Conservation (phyloP, 2,888 invertebrate genomes). For the Meteorus cinctellus region DNA sequence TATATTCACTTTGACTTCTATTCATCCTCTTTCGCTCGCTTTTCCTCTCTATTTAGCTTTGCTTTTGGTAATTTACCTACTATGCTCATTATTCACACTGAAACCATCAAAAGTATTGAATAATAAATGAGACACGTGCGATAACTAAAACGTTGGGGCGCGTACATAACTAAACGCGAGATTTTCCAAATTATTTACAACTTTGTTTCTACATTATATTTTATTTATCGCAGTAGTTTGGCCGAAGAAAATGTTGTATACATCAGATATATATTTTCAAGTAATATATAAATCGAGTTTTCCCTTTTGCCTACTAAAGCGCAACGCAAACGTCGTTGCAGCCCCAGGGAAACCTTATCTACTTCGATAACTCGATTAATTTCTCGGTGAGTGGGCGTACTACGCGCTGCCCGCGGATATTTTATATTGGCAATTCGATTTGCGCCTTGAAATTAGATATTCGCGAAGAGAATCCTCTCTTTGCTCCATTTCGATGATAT, state of each 20-base stretch:
- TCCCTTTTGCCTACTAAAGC: conserved; percentile 37
- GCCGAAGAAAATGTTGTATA: conserved; percentile 4
- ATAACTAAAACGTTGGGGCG: conserved; percentile 18
- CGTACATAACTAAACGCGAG: neutral
- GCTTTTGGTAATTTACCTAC: conserved; percentile 6
- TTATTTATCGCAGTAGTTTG: conserved; percentile 2
- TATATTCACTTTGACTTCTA: neutral
- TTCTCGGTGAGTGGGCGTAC: conserved; percentile 43
- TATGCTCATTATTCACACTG: conserved; percentile 13
- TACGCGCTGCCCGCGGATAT: conserved; percentile 39
- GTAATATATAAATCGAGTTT: conserved; percentile 24
- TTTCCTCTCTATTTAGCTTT: neutral
- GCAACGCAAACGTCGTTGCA: conserved; percentile 16
- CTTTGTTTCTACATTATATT: conserved; percentile 5
- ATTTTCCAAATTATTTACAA: conserved; percentile 32
- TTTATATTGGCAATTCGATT: conserved; percentile 47
- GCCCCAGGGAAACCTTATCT: conserved; percentile 46
- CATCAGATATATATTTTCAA: neutral
- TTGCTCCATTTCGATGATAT: conserved; percentile 29
- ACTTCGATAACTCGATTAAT: conserved; percentile 54
- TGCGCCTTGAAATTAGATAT: conserved; percentile 43
- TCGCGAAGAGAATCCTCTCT: conserved; percentile 37
- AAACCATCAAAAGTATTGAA: conserved; percentile 5
- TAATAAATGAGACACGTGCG: conserved; percentile 32
- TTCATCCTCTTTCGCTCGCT: neutral